phyloP scores from a whole-genome alignment of 2,888 invertebrate genomes.

The Tillus elongatus region DNA sequence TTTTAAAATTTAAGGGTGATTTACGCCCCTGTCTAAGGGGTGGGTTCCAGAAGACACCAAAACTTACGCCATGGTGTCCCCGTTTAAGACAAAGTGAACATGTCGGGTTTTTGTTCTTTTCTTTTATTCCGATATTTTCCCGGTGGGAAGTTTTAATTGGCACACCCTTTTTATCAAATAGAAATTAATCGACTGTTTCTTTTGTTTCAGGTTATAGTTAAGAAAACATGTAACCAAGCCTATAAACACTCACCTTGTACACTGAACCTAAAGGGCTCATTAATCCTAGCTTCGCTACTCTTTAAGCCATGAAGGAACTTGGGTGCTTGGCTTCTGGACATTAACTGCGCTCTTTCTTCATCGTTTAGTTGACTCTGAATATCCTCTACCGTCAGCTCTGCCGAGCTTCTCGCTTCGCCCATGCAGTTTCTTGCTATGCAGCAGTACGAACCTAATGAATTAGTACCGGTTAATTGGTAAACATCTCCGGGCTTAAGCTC shows the following conservation, averaged over 20 bases:
- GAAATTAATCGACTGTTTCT: too few species aligned
- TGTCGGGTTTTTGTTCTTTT: too few species aligned
- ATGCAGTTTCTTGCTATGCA: constrained; percentile 85
- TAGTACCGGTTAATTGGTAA: constrained; percentile 83
- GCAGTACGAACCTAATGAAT: constrained; percentile 80
- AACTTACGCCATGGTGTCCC: too few species aligned
- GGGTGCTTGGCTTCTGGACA: constrained; percentile 71
- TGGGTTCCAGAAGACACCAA: too few species aligned
- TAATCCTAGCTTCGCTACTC: constrained; percentile 74
- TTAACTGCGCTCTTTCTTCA: constrained; percentile 68
- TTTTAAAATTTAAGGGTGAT: too few species aligned
- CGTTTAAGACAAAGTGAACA: too few species aligned
- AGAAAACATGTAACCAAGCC: too few species aligned
- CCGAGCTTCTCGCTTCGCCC: constrained; percentile 80
- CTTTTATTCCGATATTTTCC: too few species aligned
- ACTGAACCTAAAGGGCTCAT: constrained; percentile 70
- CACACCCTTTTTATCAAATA: too few species aligned
- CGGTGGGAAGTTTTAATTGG: too few species aligned
- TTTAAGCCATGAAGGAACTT: constrained; percentile 73
- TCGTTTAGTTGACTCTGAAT: constrained; percentile 83
- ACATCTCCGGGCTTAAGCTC: constrained; percentile 88
- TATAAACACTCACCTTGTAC: constrained; percentile 65
- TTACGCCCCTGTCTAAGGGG: too few species aligned
- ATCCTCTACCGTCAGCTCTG: constrained; percentile 82
- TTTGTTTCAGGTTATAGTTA: too few species aligned